phyloP scores from a whole-genome alignment of 1,140 invertebrate genomes.

The Drosophila guanche region DNA sequence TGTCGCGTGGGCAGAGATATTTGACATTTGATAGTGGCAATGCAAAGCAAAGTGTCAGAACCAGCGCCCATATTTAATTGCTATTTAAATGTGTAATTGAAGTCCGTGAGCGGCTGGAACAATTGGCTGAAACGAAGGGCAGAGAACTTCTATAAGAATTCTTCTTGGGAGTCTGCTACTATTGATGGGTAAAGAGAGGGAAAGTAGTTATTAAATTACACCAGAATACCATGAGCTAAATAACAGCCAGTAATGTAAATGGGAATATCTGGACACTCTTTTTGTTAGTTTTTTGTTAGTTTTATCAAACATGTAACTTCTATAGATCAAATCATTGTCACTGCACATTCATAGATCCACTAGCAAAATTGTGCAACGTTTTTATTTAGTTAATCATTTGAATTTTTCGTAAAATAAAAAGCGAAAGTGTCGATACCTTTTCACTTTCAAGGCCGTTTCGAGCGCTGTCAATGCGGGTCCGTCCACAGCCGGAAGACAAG shows the following conservation, averaged over 20 bases:
- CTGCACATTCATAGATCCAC: not conserved
- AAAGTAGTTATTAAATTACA: no score
- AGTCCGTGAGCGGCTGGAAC: constrained; percentile 20
- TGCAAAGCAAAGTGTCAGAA: constrained; percentile 52
- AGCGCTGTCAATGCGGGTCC: constrained; percentile 49
- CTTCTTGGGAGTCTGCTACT: no score
- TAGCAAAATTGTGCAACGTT: constrained; percentile 2
- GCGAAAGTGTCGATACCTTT: constrained; percentile 83
- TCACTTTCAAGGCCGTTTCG: constrained; percentile 80
- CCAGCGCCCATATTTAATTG: constrained; percentile 61
- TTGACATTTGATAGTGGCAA: constrained; percentile 62
- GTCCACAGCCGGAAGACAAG: constrained; percentile 15
- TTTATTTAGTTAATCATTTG: constrained; percentile 25
- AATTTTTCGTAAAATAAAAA: constrained; percentile 51
- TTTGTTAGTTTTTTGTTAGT: no score
- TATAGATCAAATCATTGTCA: not conserved
- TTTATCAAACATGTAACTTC: no score
- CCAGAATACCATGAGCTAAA: no score
- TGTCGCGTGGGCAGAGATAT: constrained; percentile 55
- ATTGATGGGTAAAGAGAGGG: no score
- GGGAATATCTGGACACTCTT: no score
- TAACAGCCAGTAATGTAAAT: no score
- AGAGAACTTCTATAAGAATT: no score
- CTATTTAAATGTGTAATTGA: constrained; percentile 60
- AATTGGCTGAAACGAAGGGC: not conserved